Evolutionary conservation across 2,888 invertebrate genomes (phyloP).

Genomic region (Meghimatium bilineatum): DNA sequence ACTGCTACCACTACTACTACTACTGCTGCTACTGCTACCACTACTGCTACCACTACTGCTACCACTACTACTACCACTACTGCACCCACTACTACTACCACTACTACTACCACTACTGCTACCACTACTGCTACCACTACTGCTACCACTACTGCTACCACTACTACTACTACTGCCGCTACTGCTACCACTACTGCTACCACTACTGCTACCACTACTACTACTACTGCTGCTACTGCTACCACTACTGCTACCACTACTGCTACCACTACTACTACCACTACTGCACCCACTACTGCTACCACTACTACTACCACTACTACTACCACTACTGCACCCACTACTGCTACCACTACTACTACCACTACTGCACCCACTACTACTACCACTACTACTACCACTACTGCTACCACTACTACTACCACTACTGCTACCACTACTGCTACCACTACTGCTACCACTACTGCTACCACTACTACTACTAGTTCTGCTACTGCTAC

Average conservation of each 20-base stretch:
- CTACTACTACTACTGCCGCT: background rate
- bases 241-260: background rate
- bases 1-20: background rate
- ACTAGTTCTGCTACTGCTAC: no score
- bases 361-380: no score
- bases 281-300: no score
- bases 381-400: no score
- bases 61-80: background rate
- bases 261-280: background rate
- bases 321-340: no score
- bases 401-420: no score
- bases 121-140: background rate
- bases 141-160: background rate
- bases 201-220: background rate
- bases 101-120: background rate
- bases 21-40: background rate
- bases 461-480: no score
- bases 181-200: background rate
- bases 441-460: no score
- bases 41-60: conserved; percentile 5
- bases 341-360: no score
- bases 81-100: background rate
- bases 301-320: no score
- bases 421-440: no score
- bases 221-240: background rate